Evolutionary conservation across 2,797 vertebrate genomes (phyloP), one percentile per base, ranked within the genome.

Genomic region (Columba guinea): DNA sequence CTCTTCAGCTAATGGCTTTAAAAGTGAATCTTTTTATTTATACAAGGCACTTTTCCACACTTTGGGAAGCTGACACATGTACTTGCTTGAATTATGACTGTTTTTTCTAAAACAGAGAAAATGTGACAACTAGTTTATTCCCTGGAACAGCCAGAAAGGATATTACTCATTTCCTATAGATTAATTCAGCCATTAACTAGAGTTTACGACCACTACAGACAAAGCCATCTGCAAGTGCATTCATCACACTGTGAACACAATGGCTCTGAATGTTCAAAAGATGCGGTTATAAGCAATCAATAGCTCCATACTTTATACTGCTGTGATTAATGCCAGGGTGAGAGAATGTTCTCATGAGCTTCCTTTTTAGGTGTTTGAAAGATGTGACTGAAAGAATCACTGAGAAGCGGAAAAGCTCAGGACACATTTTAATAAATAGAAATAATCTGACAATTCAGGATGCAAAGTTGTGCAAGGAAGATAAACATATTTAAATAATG

Each of bases 191-290:
- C 85, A 95, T 94, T 94, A 94, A 84, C 79, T 82, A 67, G 65
- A 94, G 75, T 96, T 96, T 96, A 96, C 3, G 52, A 84, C 67
- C 87, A 93, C 84, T 86, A 94, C 69, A 94, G 93, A 92, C 85
- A 96, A 96, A 95, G 71, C 46, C 82, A 89, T 79, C 91, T 91
- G 74, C 67, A 82, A 96, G 86, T 93, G 37, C 75, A 96, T 96
- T 93, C 81, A 96, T 96, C 92, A 71, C 46, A 64, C 75, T 91
- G 56, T 76, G 69, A 92, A 89, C 74, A 95, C 86, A 85, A 89
- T 37, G 28, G 81, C 35, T 69, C 51, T 79, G 62, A 93, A 94
- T 59, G 81, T 63, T 95, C 80, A 85, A 93, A 94, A 90, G 84
- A 94, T 84, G 75, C 73, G 77, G 87, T 93, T 96, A 89, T 77